A percentile compares a stretch with the other conserved stretches of the same genome.
Evolutionary conservation across 2,113 vertebrate genomes (phyloP).

Genomic region (Chionis minor): DNA sequence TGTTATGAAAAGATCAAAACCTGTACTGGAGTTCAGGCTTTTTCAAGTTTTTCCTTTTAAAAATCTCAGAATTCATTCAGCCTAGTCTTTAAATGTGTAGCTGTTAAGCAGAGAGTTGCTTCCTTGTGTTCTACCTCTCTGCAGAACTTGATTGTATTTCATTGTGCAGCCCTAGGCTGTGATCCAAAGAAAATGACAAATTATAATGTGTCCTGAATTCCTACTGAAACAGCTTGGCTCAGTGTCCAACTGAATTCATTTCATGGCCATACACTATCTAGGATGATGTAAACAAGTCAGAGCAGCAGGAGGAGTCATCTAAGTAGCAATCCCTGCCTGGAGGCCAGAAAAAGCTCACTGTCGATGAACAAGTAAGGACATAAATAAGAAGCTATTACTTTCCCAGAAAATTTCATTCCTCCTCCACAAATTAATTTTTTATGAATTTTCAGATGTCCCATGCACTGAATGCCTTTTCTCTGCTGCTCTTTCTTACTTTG

Average conservation of each 20-base stretch:
- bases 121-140: neutral
- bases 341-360: slow-evolving; percentile 36
- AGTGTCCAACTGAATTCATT: slow-evolving; percentile 45
- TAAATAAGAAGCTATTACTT: slow-evolving; percentile 44
- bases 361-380: neutral
- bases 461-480: neutral
- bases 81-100: neutral
- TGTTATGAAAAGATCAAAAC: neutral
- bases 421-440: slow-evolving; percentile 30
- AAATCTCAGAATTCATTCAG: neutral
- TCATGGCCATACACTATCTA: neutral
- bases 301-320: slow-evolving; percentile 39
- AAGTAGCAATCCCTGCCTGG: slow-evolving; percentile 41
- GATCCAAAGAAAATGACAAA: slow-evolving; percentile 44
- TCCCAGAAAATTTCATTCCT: slow-evolving; percentile 6
- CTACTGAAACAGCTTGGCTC: slow-evolving; percentile 22
- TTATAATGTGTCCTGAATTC: slow-evolving; percentile 48
- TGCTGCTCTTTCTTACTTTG: neutral
- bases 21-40: neutral
- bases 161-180: neutral
- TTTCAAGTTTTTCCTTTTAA: neutral
- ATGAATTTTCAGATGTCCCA: slow-evolving; percentile 27
- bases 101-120: neutral
- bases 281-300: slow-evolving; percentile 55
- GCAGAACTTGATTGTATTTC: slow-evolving; percentile 35